Conservation (phyloP, 1,140 invertebrate genomes). For the Polypedilum vanderplanki region DNA sequence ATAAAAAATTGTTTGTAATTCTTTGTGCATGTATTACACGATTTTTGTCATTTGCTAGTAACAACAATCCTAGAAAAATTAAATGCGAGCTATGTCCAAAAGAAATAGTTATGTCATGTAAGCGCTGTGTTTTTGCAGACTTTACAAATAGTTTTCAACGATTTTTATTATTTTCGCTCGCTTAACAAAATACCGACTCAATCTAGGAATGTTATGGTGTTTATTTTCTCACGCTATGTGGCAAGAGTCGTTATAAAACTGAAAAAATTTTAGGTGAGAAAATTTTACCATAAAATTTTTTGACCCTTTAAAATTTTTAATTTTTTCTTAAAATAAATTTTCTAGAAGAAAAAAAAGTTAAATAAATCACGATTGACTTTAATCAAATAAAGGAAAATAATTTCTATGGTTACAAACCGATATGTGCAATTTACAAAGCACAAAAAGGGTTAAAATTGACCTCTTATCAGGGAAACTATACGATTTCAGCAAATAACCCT, state of each 20-base stretch:
- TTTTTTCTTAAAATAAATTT: background rate
- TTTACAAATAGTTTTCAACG: background rate
- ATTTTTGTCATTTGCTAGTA: too few relatives aligned
- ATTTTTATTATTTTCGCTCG: too few relatives aligned
- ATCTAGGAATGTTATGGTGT: background rate
- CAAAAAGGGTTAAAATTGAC: slow-evolving; percentile 21
- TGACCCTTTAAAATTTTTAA: background rate
- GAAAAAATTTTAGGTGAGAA: too few relatives aligned
- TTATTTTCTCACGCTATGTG: background rate
- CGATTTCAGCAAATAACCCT: background rate
- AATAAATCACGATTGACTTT: slow-evolving; percentile 2
- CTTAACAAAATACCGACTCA: background rate
- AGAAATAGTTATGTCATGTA: too few relatives aligned
- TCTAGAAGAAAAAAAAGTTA: background rate
- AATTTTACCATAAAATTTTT: background rate
- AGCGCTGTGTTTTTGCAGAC: background rate
- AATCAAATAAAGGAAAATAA: background rate
- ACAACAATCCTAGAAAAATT: too few relatives aligned
- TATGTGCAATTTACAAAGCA: too few relatives aligned
- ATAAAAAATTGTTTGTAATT: too few relatives aligned
- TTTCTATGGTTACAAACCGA: too few relatives aligned
- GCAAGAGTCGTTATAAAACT: too few relatives aligned
- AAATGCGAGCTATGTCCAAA: too few relatives aligned
- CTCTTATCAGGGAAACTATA: slow-evolving; percentile 15
- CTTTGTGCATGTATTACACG: too few relatives aligned